Evolutionary conservation across 1,140 invertebrate species (phyloP).

Genomic region (Harpegnathos saltator): DNA sequence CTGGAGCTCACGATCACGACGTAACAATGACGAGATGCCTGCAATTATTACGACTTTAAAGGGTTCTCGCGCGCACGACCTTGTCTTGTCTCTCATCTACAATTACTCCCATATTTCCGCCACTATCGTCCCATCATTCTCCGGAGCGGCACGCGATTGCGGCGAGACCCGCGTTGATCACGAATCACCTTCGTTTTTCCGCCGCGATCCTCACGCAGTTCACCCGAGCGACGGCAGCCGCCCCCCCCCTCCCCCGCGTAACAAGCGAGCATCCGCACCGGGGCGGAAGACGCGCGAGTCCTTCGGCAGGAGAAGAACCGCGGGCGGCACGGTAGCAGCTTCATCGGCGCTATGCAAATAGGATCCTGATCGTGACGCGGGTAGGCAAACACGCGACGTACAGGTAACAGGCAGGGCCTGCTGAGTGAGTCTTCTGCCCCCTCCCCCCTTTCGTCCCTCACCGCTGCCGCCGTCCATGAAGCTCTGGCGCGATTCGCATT

Average conservation of each 20-base stretch:
- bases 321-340: slow-evolving; percentile 72
- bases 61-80: too few relatives aligned
- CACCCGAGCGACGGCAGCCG: background rate
- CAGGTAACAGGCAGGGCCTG: slow-evolving; percentile 74
- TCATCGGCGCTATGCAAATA: slow-evolving; percentile 79
- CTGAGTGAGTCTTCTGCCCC: slow-evolving; percentile 73
- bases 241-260: background rate
- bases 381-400: slow-evolving; percentile 76
- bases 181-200: background rate
- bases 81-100: too few relatives aligned
- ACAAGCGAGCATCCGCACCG: background rate
- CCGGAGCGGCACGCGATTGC: too few relatives aligned
- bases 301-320: slow-evolving; percentile 52
- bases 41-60: too few relatives aligned
- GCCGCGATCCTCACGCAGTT: background rate
- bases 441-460: slow-evolving; percentile 5
- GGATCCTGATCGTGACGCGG: slow-evolving; percentile 78
- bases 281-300: slow-evolving; percentile 1
- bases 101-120: too few relatives aligned
- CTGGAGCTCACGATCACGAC: too few relatives aligned
- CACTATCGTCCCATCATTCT: too few relatives aligned
- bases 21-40: too few relatives aligned
- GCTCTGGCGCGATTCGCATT: slow-evolving; percentile 62
- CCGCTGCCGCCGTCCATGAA: slow-evolving; percentile 29
- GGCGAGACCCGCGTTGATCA: too few relatives aligned